phyloP scores from a whole-genome alignment of 1,140 invertebrate species.

The Aphidius gifuensis region DNA sequence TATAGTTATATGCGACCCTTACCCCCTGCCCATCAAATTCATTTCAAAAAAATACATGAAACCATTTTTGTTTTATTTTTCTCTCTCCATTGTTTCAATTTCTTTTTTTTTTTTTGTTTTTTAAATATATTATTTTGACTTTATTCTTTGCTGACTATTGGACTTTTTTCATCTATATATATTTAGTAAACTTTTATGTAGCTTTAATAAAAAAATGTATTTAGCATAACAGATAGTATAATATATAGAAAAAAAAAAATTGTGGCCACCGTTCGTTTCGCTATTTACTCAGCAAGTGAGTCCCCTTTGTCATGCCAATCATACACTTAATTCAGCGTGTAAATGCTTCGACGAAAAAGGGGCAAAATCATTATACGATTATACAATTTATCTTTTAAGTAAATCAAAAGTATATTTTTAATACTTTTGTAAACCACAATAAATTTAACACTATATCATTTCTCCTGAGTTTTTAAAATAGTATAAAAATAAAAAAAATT shows the following conservation, averaged over 20 bases:
- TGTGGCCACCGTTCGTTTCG: conserved; percentile 11
- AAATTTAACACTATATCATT: not conserved
- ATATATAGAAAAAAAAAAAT: not conserved
- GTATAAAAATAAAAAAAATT: not conserved
- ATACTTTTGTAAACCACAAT: not conserved
- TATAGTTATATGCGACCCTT: conserved; percentile 3
- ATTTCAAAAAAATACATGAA: not conserved
- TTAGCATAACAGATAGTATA: no score
- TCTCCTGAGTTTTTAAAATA: not conserved
- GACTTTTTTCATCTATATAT: no score
- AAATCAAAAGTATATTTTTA: not conserved
- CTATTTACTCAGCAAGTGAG: not conserved
- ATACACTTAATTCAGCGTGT: conserved; percentile 1
- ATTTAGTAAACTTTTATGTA: no score
- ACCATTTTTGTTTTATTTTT: not conserved
- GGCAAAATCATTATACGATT: not conserved
- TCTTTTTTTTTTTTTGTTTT: not conserved
- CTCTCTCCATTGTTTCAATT: not conserved
- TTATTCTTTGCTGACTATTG: no score
- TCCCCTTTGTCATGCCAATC: conserved; percentile 6
- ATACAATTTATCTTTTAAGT: not conserved
- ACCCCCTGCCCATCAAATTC: not conserved
- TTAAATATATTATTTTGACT: not conserved
- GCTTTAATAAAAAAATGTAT: no score
- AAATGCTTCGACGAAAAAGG: conserved; percentile 7